Evolutionary conservation across 1,140 invertebrate genomes (phyloP), one percentile per base, ranked within the genome.

Genomic region (Helicoverpa armigera): DNA sequence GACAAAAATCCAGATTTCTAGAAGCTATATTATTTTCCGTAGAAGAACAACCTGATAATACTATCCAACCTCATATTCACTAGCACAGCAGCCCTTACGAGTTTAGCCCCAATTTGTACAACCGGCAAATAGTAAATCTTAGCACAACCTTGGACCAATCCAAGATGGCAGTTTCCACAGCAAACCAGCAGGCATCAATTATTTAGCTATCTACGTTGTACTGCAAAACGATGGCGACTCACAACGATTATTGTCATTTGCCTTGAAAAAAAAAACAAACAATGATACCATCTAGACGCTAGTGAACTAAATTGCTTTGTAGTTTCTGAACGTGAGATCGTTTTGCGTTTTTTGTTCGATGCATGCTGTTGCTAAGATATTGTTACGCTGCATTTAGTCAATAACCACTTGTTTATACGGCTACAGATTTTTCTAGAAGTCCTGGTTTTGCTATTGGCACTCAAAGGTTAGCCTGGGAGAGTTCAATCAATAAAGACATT

Each of bases 241-340:
- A 61, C 3, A 51, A 16, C 58, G 56, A 75, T 75, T 75, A 75
- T 48, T 75, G 73, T 75, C 73, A 75, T 61, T 75, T 75, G 73
- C 73, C 73, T 60, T 75, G 73, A 13, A 70, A 60, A 75, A 50
- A 73, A 51, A 29, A 70, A 70, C 18, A 69, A 75, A 75, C 31
- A 75, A 75, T 75, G 73, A 75, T 75, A 75, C n/a, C 58, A 75
- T 73, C 70, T 11, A 73, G 70, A 58, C 13, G 53, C 35, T 54
- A 51, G 18, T 53, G 56, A 50, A 75, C 73, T 63, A 75, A 75
- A 75, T 60, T 75, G 73, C 73, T 75, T 74, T 75, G 73, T 67
- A 67, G 60, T 58, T 56, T 56, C 53, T 60, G 58, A 75, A 75
- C 56, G 73, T 75, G 73, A 75, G 73, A 75, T 35, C 56, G n/a